Conservation (phyloP, 2,888 invertebrate species). For the Rotaria magnacalcarata region DNA sequence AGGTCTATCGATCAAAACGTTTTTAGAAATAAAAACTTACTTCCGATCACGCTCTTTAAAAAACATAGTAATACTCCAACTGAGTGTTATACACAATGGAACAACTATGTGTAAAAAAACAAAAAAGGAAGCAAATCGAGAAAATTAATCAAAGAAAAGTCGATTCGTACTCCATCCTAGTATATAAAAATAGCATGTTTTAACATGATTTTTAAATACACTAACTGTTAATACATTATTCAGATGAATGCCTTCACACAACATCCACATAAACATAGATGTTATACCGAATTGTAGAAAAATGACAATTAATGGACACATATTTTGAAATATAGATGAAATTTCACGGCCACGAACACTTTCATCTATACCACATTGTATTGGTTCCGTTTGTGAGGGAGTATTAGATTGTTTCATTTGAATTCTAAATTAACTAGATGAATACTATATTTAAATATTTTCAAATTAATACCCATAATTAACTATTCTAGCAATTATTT, state of each 20-base stretch:
- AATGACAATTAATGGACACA: slow-evolving; percentile 42
- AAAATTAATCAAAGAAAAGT: neutral
- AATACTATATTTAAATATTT: neutral
- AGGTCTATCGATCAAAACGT: neutral
- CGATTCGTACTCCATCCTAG: slow-evolving; percentile 59
- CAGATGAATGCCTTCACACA: slow-evolving; percentile 85
- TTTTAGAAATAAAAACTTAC: neutral
- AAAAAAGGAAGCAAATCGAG: neutral
- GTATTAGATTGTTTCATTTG: neutral
- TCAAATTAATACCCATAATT: neutral
- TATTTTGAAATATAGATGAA: neutral
- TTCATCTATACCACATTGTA: neutral
- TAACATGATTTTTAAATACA: slow-evolving; percentile 58
- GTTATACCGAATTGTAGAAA: slow-evolving; percentile 80
- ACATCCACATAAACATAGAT: slow-evolving; percentile 74
- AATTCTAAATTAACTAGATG: slow-evolving; percentile 13
- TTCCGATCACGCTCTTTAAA: neutral
- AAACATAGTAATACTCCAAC: slow-evolving; percentile 23
- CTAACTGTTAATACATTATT: slow-evolving; percentile 73
- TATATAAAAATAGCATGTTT: slow-evolving; percentile 51
- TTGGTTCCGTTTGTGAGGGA: neutral
- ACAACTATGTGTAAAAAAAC: neutral
- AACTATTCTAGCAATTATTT: slow-evolving; percentile 57
- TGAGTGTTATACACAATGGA: slow-evolving; percentile 7
- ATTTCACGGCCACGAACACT: neutral